These are phyloP conservation scores for Oconnorella tubifera DNA, from an alignment of 2,888 invertebrate species.

Conservation along the genomic window DNA sequence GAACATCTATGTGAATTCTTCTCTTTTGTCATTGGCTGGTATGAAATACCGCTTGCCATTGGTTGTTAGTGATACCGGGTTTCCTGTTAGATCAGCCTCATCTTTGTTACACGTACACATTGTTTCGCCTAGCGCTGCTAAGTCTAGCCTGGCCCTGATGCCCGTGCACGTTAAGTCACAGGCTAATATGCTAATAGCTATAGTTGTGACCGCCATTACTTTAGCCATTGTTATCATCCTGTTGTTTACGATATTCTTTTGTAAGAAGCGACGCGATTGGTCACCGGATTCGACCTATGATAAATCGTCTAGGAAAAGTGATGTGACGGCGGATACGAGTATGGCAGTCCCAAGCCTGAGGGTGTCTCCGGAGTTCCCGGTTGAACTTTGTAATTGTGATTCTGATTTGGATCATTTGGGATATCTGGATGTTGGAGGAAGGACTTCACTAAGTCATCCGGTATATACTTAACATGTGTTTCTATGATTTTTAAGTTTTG, in stretches of 20 bases:
- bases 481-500: too few species aligned
- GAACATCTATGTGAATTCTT: constrained; percentile 12
- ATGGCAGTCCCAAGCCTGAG: neutral
- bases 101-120: neutral
- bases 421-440: neutral
- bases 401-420: neutral
- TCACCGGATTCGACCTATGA: neutral
- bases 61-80: neutral
- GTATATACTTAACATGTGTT: too few species aligned
- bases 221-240: neutral
- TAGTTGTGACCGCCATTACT: neutral
- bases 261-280: neutral
- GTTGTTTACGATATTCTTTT: neutral
- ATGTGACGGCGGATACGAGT: neutral
- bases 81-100: neutral
- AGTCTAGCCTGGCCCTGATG: neutral
- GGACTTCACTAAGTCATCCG: neutral
- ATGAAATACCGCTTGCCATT: neutral
- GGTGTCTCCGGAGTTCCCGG: neutral
- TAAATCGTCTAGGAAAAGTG: neutral
- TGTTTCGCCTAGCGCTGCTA: neutral
- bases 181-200: neutral
- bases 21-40: neutral
- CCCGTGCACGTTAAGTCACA: neutral
- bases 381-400: neutral